Base-by-base conservation (phyloP, 1,140 invertebrate species). In the Triops cancriformis region DNA sequence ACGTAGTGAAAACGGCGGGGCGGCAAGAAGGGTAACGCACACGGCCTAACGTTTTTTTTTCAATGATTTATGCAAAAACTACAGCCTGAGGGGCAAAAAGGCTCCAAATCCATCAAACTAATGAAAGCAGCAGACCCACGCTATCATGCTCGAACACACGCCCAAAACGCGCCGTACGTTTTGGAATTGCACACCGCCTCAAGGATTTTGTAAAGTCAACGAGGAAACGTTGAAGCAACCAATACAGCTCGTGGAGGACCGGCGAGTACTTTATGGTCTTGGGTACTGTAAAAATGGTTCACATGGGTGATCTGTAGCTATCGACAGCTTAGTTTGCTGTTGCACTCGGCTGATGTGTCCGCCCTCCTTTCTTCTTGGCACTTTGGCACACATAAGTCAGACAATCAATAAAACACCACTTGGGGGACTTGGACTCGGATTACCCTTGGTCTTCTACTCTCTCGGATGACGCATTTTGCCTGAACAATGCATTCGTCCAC, bases 351-450 rank as follows among this genome's bases (percentile, higher is more conserved):
- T 64, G 51, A 2, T n/a, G 23, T 14, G 18, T 64, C 5, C 23
- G 51, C 51, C 23, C 18, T 11, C 51, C 18, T 64, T 64, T 23
- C 18, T 14, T 7, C 23, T 14, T 64, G 10, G 14, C 23, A 2
- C 14, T 11, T 14, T 14, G 12, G 14, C 14, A 6, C 51, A 23
- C 14, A 23, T n/a, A 64, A 64, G 51, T 64, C 51, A 64, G 18
- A 64, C 51, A 64, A 64, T 64, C 51, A 64, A 64, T 64, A 64
- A 64, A 64, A 64, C 18, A 64, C 51, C 51, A 64, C 51, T 64
- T 64, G 45, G 45, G 45, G 45, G 45, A 64, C 45, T 23, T 11
- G 5, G 45, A 11, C 23, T 23, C 5, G 45, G 51, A 18, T 23
- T 23, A 64, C 43, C 11, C 43, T 11, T 45, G 43, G 51, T 64